Evolutionary conservation across 2,888 invertebrate genomes (phyloP), one percentile per base, ranked within the genome.

Genomic region (Brenthis ino): DNA sequence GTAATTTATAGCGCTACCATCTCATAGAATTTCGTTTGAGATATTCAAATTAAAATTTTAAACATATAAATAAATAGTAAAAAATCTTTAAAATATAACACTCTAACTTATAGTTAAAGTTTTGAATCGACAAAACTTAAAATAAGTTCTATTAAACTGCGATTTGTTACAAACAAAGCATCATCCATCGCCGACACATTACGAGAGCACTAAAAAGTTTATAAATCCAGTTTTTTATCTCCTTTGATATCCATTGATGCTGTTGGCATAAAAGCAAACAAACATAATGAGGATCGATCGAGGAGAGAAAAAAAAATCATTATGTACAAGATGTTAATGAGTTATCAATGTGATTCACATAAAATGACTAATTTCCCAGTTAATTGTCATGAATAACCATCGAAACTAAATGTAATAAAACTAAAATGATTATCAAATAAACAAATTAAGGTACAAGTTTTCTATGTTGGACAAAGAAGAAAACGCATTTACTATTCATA

Each of bases 21-120:
- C 79, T 75, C 77, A 79, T 78, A 80, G 77, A 77, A 78, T 84
- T 83, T 74, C 74, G 81, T 88, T 88, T 86, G 86, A 86, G 88
- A 89, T 86, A 82, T 82, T 77, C 75, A 81, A 81, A 80, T 80
- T 82, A 81, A 82, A 83, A 82, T 77, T 84, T 79, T 79, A 84
- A 82, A 80, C 77, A 82, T 83, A 85, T 81, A 83, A 91, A 91
- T 90, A 91, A 91, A 91, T 91, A 90, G 81, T 85, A 82, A 81
- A 82, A 81, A 77, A 75, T 78, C 79, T 83, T 85, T 82, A 84
- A 86, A 87, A 88, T 83, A 87, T 81, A 89, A 86, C 85, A 85
- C 87, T 89, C 87, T 91, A 93, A 93, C 93, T 93, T 91, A 93
- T 92, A 91, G 90, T 92, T 90, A 91, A 89, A 92, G 93, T 93